Evolutionary conservation across 2,888 invertebrate species (phyloP).

Genomic region (Cacoxenus indagator): DNA sequence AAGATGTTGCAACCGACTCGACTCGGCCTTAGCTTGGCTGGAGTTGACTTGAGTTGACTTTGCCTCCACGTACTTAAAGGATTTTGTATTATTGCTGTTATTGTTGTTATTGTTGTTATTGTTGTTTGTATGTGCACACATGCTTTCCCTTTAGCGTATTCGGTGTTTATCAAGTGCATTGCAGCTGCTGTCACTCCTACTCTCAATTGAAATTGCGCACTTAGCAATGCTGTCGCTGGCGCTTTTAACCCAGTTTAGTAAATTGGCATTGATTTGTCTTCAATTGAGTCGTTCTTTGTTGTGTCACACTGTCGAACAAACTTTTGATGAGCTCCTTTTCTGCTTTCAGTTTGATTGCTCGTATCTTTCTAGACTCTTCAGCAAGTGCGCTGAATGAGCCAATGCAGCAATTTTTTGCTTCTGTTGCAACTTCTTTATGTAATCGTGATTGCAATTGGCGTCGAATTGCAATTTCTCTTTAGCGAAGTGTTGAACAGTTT

Average conservation of each 20-base stretch:
- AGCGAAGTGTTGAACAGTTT: not conserved
- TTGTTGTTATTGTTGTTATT: not conserved
- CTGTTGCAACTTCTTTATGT: not conserved
- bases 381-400: not conserved
- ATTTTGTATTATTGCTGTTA: not conserved
- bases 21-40: not conserved
- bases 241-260: slow-evolving; percentile 20
- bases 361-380: not conserved
- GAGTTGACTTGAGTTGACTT: not conserved
- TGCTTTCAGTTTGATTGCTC: slow-evolving; percentile 3
- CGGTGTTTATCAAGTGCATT: not conserved
- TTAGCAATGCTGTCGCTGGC: not conserved
- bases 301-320: not conserved
- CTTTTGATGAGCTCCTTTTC: slow-evolving; percentile 4
- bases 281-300: not conserved
- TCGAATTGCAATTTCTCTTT: not conserved
- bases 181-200: not conserved
- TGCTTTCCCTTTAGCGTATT: not conserved
- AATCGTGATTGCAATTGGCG: not conserved
- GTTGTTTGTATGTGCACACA: not conserved
- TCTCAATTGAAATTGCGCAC: slow-evolving; percentile 15
- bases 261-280: slow-evolving; percentile 23
- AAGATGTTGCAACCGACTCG: not conserved
- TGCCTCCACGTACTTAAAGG: not conserved
- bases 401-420: not conserved